phyloP scores from a whole-genome alignment of 2,888 invertebrate genomes.

The Halictus ligatus region DNA sequence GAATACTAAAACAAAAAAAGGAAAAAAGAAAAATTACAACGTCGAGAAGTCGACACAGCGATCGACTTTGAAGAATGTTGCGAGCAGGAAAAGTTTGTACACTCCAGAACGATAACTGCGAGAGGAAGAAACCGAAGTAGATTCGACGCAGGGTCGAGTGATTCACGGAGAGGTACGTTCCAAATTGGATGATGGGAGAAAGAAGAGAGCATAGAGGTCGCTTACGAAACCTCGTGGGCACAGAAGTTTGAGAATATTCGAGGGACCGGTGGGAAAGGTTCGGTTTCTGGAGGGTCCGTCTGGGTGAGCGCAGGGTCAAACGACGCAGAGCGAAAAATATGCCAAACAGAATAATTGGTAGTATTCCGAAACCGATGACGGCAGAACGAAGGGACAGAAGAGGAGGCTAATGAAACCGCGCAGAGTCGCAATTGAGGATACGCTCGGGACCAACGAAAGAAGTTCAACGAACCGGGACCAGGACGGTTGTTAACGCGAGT shows the following conservation, averaged over 20 bases:
- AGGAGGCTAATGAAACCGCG: constrained; percentile 28
- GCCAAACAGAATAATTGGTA: not conserved
- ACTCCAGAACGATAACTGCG: too few relatives aligned
- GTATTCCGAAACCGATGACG: constrained; percentile 38
- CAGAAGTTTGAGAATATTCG: not conserved
- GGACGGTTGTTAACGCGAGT: constrained; percentile 37
- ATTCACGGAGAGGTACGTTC: not conserved
- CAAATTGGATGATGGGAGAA: not conserved
- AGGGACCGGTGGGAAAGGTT: not conserved
- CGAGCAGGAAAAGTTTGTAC: too few relatives aligned
- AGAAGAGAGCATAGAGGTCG: not conserved
- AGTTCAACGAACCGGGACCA: constrained; percentile 56
- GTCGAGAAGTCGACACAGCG: not conserved
- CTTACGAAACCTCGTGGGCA: not conserved
- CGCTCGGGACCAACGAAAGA: constrained; percentile 37
- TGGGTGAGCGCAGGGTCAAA: not conserved
- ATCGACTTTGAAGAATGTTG: too few relatives aligned
- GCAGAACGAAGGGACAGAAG: constrained; percentile 17
- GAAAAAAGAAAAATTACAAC: too few relatives aligned
- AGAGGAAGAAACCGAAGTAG: not conserved
- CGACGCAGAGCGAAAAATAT: not conserved
- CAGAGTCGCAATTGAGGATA: constrained; percentile 44
- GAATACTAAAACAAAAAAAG: too few relatives aligned
- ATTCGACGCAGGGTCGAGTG: too few relatives aligned
- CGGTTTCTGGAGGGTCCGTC: not conserved